Conservation (phyloP, 2,113 vertebrate species). For the Barbus barbus region DNA sequence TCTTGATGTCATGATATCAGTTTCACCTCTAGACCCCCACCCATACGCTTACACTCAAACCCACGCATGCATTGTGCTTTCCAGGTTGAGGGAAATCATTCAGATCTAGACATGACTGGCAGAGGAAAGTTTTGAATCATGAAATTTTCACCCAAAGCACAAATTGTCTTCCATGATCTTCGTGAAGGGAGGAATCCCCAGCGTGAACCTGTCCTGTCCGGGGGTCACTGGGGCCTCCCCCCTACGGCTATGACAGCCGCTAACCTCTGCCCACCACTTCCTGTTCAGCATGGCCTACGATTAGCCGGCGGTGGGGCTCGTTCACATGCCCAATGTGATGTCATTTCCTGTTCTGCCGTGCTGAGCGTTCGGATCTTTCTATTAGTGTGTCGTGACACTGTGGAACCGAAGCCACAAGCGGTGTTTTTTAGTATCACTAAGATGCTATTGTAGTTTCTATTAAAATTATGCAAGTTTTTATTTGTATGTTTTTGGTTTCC, state of each 20-base stretch:
- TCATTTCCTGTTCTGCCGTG: conserved; percentile 49
- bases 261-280: conserved; percentile 71
- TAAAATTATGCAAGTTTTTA: too few relatives aligned
- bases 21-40: conserved; percentile 13
- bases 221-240: conserved; percentile 59
- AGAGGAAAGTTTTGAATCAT: conserved; percentile 55
- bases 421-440: conserved; percentile 1
- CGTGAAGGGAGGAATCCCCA: conserved; percentile 53
- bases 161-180: conserved; percentile 57
- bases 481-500: background rate
- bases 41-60: background rate
- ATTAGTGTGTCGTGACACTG: conserved; percentile 38
- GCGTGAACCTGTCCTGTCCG: conserved; percentile 33
- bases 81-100: conserved; percentile 44
- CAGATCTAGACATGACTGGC: conserved; percentile 34
- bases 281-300: conserved; percentile 38
- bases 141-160: conserved; percentile 48
- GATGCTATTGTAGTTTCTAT: background rate
- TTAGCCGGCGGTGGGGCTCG: background rate
- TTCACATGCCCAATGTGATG: conserved; percentile 22
- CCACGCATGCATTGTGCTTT: conserved; percentile 21
- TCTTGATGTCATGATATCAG: background rate
- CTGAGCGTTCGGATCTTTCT: background rate
- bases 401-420: conserved; percentile 4
- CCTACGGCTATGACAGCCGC: conserved; percentile 31